These are phyloP conservation scores for Formica selysi DNA, from an alignment of 1,140 invertebrate genomes.

Conservation along the genomic window DNA sequence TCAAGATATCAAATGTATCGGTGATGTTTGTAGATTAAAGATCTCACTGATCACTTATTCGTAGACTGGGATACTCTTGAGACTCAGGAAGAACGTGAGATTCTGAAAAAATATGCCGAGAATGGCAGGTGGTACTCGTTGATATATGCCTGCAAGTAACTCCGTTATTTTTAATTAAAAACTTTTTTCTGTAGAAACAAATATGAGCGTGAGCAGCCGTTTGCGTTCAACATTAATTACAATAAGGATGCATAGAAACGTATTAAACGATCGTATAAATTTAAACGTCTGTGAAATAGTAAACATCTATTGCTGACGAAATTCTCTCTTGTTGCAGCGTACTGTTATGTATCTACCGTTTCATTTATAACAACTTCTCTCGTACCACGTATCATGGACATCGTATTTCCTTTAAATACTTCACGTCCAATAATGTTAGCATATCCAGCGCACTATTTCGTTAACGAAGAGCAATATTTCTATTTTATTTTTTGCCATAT, in stretches of 20 bases:
- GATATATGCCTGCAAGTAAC: conserved; percentile 20
- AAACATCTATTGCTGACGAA: neutral
- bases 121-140: conserved; percentile 1
- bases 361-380: conserved; percentile 10
- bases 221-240: no score
- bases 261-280: no score
- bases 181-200: no score
- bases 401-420: neutral
- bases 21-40: conserved; percentile 39
- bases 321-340: neutral
- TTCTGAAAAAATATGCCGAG: conserved; percentile 29
- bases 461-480: conserved; percentile 25
- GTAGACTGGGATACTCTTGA: conserved; percentile 24
- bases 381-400: neutral
- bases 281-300: no score
- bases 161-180: neutral
- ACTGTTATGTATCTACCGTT: neutral
- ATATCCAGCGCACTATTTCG: conserved; percentile 18
- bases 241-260: no score
- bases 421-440: conserved; percentile 16
- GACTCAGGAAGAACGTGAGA: conserved; percentile 3
- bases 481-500: conserved; percentile 21
- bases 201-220: no score
- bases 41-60: conserved; percentile 30
- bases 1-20: neutral